phyloP scores from a whole-genome alignment of 2,797 vertebrate species.

The Aythya fuligula region DNA sequence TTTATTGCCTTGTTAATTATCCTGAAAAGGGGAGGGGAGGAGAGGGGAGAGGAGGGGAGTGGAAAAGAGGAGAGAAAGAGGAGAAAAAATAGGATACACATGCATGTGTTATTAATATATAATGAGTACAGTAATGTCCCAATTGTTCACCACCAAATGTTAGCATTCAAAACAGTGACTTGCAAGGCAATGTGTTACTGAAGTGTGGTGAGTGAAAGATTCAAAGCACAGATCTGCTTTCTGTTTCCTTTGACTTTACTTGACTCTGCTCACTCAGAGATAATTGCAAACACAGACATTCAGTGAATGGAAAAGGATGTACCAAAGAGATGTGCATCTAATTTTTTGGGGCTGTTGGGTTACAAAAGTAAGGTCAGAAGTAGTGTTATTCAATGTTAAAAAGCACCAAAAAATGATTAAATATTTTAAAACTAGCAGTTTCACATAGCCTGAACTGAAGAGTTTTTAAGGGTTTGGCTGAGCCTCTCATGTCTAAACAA shows the following conservation, averaged over 20 bases:
- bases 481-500: not conserved
- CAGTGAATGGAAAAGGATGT: not conserved
- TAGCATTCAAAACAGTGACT: not conserved
- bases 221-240: conserved; percentile 31
- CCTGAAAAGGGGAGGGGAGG: not conserved
- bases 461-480: not conserved
- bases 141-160: conserved; percentile 35
- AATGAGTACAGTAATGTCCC: conserved; percentile 8
- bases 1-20: conserved; percentile 63
- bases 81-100: conserved; percentile 5
- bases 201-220: conserved; percentile 9
- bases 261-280: not conserved
- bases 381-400: not conserved
- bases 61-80: not conserved
- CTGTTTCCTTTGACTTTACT: conserved; percentile 37
- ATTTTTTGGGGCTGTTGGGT: not conserved
- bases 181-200: not conserved
- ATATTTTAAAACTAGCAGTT: not conserved
- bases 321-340: not conserved
- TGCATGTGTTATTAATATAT: conserved; percentile 9
- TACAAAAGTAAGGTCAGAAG: not conserved
- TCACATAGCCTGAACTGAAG: not conserved
- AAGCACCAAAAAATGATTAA: not conserved
- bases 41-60: too few relatives aligned
- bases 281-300: not conserved